A percentile compares a stretch with the other conserved stretches of the same genome.
phyloP scores from a whole-genome alignment of 2,888 invertebrate species.

The Meandrusa payeni region DNA sequence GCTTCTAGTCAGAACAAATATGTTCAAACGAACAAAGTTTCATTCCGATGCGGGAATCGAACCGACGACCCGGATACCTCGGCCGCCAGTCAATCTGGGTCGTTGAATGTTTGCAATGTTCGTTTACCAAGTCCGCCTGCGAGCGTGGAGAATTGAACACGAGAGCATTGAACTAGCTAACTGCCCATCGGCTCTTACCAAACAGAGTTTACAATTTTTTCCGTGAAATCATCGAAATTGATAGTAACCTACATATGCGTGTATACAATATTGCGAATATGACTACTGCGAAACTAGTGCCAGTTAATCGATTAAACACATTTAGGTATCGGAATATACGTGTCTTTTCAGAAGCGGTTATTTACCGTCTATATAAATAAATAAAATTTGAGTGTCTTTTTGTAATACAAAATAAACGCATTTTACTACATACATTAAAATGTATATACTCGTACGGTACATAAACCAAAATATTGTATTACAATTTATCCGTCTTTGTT shows the following conservation, averaged over 20 bases:
- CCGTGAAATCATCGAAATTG: conserved; percentile 24
- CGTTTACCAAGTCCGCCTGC: conserved; percentile 13
- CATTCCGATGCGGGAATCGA: conserved; percentile 20
- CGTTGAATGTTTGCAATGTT: conserved; percentile 20
- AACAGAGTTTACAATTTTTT: conserved; percentile 21
- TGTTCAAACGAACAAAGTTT: no score
- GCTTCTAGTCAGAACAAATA: no score
- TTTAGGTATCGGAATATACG: conserved; percentile 4
- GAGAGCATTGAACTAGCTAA: conserved; percentile 18
- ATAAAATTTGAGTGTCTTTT: no score
- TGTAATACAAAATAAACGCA: no score
- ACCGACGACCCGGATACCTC: conserved; percentile 15
- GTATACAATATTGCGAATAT: conserved; percentile 14
- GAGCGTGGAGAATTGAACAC: conserved; percentile 17
- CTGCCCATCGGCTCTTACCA: conserved; percentile 13
- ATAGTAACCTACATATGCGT: conserved; percentile 24
- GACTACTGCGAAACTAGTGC: conserved; percentile 3
- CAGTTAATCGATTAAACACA: conserved; percentile 19
- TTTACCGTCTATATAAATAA: no score
- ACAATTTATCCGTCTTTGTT: no score
- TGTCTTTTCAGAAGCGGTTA: no score
- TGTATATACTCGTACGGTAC: no score
- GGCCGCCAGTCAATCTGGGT: conserved; percentile 10
- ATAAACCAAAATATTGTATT: no score
- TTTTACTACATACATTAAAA: no score